Evolutionary conservation across 2,888 invertebrate genomes (phyloP).

Genomic region (Nebria salina): DNA sequence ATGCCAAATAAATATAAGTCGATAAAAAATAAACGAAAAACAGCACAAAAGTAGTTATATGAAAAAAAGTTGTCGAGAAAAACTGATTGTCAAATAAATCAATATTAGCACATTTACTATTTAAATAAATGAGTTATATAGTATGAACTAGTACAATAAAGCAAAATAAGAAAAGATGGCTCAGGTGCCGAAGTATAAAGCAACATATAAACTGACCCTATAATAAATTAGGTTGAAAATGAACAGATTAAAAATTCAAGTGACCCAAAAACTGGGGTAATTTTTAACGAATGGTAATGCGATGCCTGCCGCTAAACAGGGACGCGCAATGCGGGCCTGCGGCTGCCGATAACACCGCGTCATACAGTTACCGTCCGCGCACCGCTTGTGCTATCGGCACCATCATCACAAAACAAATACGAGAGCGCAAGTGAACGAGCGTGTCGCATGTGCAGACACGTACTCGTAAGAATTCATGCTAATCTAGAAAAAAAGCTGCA

Average conservation of each 20-base stretch:
- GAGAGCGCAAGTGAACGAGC: not conserved
- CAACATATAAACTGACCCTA: too few species aligned
- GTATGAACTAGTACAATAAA: too few species aligned
- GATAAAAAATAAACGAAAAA: conserved; percentile 34
- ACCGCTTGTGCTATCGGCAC: not conserved
- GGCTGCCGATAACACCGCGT: not conserved
- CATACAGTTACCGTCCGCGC: not conserved
- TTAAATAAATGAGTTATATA: too few species aligned
- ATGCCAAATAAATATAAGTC: conserved; percentile 19
- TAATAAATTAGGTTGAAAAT: not conserved
- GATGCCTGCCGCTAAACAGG: not conserved
- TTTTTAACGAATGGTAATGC: not conserved
- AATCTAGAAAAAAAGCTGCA: not conserved
- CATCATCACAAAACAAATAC: not conserved
- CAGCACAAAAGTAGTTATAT: not conserved
- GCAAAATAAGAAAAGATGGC: too few species aligned
- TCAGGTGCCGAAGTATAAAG: too few species aligned
- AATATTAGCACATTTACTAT: not conserved
- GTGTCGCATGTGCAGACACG: not conserved
- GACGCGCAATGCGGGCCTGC: conserved; percentile 1
- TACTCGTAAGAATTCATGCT: not conserved
- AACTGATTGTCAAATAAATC: not conserved
- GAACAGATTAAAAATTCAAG: not conserved
- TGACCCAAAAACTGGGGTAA: not conserved
- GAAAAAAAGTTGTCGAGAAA: not conserved